Conservation (phyloP, 2,888 invertebrate genomes). For the Acanthosepion lycidas region DNA sequence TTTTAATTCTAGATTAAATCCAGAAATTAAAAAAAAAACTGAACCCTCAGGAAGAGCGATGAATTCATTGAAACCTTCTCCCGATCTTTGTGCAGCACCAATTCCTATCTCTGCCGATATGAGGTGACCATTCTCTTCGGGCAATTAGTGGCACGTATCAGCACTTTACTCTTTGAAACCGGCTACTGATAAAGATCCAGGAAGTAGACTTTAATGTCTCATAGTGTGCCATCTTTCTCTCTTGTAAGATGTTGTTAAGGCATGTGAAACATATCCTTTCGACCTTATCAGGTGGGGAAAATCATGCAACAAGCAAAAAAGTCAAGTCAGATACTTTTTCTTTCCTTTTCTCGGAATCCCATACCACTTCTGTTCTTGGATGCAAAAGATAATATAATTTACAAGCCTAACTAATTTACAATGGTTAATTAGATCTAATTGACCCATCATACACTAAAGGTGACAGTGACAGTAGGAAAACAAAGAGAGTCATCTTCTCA, state of each 20-base stretch:
- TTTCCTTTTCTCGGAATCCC: background rate
- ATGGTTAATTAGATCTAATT: background rate
- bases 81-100: background rate
- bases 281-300: background rate
- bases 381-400: background rate
- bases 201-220: background rate
- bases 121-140: background rate
- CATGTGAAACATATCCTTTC: background rate
- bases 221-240: no score
- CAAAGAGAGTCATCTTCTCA: background rate
- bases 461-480: background rate
- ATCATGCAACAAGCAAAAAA: background rate
- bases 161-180: background rate
- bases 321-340: background rate
- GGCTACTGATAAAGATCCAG: background rate
- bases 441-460: background rate
- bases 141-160: background rate
- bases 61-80: background rate
- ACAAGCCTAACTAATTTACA: background rate
- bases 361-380: background rate
- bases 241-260: background rate
- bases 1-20: background rate
- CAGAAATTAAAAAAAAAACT: background rate
- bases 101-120: background rate
- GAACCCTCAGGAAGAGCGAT: background rate